These are phyloP conservation scores for Poeciliopsis paucimaculata DNA, from an alignment of 2,797 vertebrate genomes.

Conservation along the genomic window DNA sequence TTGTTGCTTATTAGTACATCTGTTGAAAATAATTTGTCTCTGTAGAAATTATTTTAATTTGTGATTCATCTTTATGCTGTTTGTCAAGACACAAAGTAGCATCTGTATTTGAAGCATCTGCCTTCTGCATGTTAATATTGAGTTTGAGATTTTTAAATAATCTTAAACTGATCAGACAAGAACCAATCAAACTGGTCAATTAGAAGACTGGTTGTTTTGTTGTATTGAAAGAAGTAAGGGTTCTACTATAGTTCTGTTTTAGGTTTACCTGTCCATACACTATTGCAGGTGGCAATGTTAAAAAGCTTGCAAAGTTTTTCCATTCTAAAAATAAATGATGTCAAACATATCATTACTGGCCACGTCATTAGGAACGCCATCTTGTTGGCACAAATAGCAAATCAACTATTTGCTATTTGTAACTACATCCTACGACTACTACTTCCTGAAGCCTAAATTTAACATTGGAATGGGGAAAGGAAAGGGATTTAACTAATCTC, in stretches of 20 bases:
- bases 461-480: not conserved
- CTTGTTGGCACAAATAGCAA: not conserved
- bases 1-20: not conserved
- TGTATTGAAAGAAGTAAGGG: not conserved
- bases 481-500: not conserved
- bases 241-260: not conserved
- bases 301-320: not conserved
- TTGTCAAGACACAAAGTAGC: not conserved
- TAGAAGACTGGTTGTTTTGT: not conserved
- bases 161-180: not conserved
- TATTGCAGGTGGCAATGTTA: not conserved
- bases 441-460: not conserved
- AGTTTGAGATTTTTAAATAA: not conserved
- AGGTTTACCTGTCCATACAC: not conserved
- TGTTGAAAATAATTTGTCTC: not conserved
- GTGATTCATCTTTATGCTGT: not conserved
- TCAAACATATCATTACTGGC: not conserved
- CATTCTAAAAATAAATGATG: not conserved
- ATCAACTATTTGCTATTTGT: too few relatives aligned
- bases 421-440: not conserved
- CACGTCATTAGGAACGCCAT: not conserved
- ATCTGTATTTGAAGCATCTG: not conserved
- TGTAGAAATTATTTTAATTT: not conserved
- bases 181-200: not conserved
- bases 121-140: not conserved